Evolutionary conservation across 2,797 vertebrate genomes (phyloP), one percentile per base, ranked within the genome.

Genomic region (Calcarius lapponicus): DNA sequence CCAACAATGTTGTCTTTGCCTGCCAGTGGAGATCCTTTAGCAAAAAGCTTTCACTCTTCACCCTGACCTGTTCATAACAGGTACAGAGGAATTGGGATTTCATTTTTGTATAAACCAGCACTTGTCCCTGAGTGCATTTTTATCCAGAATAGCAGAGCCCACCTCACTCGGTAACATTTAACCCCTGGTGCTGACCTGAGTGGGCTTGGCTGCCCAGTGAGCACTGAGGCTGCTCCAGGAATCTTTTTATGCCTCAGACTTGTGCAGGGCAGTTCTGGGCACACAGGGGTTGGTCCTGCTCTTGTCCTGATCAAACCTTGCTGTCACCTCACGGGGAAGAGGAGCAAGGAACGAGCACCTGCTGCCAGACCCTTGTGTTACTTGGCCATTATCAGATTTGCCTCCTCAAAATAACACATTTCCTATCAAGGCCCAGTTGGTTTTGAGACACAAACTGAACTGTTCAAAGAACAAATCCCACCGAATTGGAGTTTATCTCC

Each of bases 21-120:
- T 65, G 84, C 45, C 81, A 82, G 60, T 60, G 79, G 71, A 91
- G 69, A 78, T 89, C 64, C 87, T 90, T 87, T 78, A 88, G 82
- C 81, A 73, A 88, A 84, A 48, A 95, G 65, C 79, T 92, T 87
- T 92, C 71, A 32, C 91, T 93, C 51, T 86, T 90, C 80, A 88
- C 65, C 91, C 75, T 70, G 92, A 86, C 79, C 75, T 45, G 53
- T 66, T 83, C 90, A 88, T 85, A 71, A 50, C 58, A 73, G 51
- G 36, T 73, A 36, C 86, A 78, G 17, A 60, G 43, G 65, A 82
- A 56, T 0, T 80, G 45, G 45, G 57, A 50, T 80, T 91, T 47
- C 7, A 19, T 67, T 71, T 70, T 40, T 51, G n/a, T 45, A 47
- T 40, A 75, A 93, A 45, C 65, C 64, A 54, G 62, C 60, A 15